Conservation (phyloP, 2,888 invertebrate genomes). For the Branchellion lobata region DNA sequence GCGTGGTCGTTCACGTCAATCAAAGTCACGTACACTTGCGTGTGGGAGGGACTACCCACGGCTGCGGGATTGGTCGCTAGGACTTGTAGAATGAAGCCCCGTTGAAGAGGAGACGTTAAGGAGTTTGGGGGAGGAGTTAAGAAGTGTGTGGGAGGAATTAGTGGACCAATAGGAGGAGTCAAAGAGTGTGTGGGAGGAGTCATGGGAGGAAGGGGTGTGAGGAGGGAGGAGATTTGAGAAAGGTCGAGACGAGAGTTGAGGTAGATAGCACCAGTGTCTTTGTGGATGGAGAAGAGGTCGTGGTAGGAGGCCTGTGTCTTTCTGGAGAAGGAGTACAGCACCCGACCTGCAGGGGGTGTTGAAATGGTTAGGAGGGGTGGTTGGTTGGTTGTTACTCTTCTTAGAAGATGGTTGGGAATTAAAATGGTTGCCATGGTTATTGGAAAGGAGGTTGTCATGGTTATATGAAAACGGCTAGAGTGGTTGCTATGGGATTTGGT, state of each 20-base stretch:
- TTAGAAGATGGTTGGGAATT: background rate
- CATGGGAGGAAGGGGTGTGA: background rate
- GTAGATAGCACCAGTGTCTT: conserved; percentile 17
- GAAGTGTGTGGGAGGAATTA: background rate
- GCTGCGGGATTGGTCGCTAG: conserved; percentile 18
- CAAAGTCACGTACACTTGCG: conserved; percentile 5
- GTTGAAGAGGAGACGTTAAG: background rate
- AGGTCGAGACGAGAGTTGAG: conserved; percentile 26
- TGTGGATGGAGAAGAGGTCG: conserved; percentile 30
- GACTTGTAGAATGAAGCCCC: conserved; percentile 29
- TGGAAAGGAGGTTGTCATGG: background rate
- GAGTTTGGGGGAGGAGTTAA: background rate
- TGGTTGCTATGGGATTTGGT: no score
- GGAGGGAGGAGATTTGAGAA: background rate
- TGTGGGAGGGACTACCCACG: background rate
- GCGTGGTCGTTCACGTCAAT: conserved; percentile 36
- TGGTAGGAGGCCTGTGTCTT: conserved; percentile 21
- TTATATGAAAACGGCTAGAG: no score
- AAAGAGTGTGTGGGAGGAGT: background rate
- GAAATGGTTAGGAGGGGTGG: no score
- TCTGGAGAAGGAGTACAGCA: conserved; percentile 26
- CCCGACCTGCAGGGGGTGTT: background rate
- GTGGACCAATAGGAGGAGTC: no score
- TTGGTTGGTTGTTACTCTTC: background rate
- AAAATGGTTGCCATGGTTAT: background rate